Base-by-base conservation (phyloP, 2,888 invertebrate species). In the Yponomeuta malinellus region DNA sequence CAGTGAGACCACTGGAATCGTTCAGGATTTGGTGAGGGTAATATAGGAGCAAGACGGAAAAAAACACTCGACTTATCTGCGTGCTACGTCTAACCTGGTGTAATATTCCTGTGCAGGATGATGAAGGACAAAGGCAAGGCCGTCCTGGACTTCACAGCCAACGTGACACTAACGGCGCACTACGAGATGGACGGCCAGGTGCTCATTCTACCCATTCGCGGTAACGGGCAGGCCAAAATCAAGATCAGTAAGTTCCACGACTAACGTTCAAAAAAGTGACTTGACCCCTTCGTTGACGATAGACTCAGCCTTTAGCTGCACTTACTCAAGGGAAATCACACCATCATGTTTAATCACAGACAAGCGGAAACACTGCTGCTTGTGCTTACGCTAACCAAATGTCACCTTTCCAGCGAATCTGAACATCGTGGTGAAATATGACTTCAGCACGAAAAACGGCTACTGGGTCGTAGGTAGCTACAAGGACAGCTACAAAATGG, bases 181-280 rank as follows among this genome's bases (percentile, higher is more conserved):
- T 93, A 93, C 76, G 89, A 84, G 71, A 92, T 93, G 82, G 86
- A 90, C 73, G 93, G 93, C 0, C 88, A 91, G 73, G 79, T 93
- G 2, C 87, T 93, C 70, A 91, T 93, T 73, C 81, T 93, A 48
- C 93, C 93, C 59, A 93, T 93, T 77, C 80, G 79, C 71, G 93
- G 93, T n/a, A 84, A 87, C 65, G 93, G 93, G 31, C 87, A 88
- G 48, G 85, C 93, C 68, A 91, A 84, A 77, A 93, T 93, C 71
- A 90, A 89, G 74, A 89, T 93, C 68, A 92, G 93, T 93, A 76
- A 92, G 93, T 90, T 72, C 6, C 29, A 63, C 4, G 48, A 12
- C n/a, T 48, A 29, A 43, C 43, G 5, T 43, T 43, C 43, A 43
- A 8, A 43, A 43, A 5, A 43, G 5, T 8, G 43, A 43, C 43